Conservation (phyloP, 2,888 invertebrate genomes). For the Omphaloscelis lunosa region DNA sequence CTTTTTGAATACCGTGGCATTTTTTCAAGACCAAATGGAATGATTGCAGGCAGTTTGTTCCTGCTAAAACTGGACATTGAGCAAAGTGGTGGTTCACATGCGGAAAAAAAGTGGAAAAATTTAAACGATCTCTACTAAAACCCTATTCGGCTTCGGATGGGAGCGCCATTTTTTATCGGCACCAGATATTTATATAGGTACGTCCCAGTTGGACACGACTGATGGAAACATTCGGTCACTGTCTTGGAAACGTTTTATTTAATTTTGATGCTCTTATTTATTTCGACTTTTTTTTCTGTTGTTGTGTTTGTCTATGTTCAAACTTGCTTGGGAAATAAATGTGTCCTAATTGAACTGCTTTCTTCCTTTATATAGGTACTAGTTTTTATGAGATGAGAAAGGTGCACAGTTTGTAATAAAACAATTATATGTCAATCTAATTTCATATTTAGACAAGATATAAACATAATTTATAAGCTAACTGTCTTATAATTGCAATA, state of each 20-base stretch:
- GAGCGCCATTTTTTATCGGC: constrained; percentile 75
- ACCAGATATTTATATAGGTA: constrained; percentile 76
- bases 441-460: no score
- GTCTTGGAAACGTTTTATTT: constrained; percentile 33
- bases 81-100: constrained; percentile 34
- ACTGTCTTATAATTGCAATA: no score
- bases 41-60: neutral
- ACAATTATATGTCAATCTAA: neutral
- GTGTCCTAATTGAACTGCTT: neutral
- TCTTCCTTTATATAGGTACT: no score
- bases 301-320: neutral
- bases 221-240: constrained; percentile 40
- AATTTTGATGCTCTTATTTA: constrained; percentile 6
- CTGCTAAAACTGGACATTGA: constrained; percentile 18
- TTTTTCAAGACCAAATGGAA: neutral
- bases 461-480: no score
- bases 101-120: constrained; percentile 37
- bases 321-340: neutral
- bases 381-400: neutral
- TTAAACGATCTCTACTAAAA: constrained; percentile 24
- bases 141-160: constrained; percentile 15
- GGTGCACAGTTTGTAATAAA: neutral
- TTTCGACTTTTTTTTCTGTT: neutral
- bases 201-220: constrained; percentile 58
- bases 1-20: no score